Conservation (phyloP, 1,140 invertebrate species). For the Holotrichia oblita region DNA sequence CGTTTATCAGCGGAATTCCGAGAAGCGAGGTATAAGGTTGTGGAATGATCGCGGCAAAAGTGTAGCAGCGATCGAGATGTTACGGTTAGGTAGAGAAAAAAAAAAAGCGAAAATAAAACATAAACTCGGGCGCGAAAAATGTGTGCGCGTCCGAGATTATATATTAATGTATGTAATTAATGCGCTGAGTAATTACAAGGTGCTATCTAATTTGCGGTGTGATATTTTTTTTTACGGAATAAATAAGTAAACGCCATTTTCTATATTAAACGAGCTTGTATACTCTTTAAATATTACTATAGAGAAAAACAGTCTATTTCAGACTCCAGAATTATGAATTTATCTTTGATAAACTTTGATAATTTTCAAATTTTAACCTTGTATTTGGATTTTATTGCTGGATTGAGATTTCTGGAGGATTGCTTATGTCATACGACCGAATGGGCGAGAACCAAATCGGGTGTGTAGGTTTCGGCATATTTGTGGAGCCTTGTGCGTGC, state of each 20-base stretch:
- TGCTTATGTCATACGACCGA: no score
- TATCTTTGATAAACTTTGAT: no score
- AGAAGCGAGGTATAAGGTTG: background rate
- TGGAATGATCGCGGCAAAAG: slow-evolving; percentile 19
- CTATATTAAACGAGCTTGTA: no score
- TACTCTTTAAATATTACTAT: no score
- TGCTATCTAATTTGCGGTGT: slow-evolving; percentile 39
- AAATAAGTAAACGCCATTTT: background rate
- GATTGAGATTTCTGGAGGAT: no score
- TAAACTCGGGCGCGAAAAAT: background rate
- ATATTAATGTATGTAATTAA: slow-evolving; percentile 38
- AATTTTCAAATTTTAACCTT: no score
- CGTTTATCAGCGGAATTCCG: slow-evolving; percentile 39
- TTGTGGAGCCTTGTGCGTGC: no score
- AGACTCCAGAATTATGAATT: no score
- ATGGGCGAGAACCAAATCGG: no score
- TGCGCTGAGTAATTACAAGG: slow-evolving; percentile 33
- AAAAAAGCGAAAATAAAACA: slow-evolving; percentile 1
- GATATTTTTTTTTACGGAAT: slow-evolving; percentile 27
- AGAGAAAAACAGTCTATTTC: no score
- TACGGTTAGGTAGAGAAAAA: background rate
- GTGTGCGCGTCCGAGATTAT: background rate
- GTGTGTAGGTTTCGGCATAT: no score
- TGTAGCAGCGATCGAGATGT: background rate
- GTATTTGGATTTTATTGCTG: no score